Evolutionary conservation across 2,888 invertebrate genomes (phyloP).

Genomic region (Harmothoe impar): DNA sequence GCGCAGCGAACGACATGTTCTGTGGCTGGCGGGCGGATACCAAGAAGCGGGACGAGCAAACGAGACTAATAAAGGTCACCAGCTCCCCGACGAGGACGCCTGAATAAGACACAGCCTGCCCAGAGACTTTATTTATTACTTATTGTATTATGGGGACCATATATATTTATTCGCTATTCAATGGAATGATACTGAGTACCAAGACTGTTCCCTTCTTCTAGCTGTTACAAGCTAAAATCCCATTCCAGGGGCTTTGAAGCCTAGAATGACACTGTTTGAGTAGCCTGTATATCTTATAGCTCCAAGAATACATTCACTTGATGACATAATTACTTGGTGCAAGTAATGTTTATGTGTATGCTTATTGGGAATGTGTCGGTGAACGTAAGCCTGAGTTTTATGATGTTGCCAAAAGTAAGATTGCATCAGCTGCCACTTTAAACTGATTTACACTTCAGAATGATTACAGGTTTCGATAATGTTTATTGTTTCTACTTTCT

Average conservation of each 20-base stretch:
- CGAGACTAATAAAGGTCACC: conserved; percentile 25
- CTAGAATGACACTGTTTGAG: neutral
- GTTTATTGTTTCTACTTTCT: too few relatives aligned
- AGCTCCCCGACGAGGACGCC: conserved; percentile 48
- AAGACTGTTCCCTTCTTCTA: neutral
- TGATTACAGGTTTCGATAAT: too few relatives aligned
- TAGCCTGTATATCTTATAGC: too few relatives aligned
- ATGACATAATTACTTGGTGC: neutral
- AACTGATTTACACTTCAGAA: too few relatives aligned
- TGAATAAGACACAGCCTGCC: neutral
- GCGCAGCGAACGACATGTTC: neutral
- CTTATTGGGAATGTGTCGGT: too few relatives aligned
- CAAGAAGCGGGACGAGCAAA: conserved; percentile 45
- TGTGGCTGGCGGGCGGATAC: conserved; percentile 28
- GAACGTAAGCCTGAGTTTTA: too few relatives aligned
- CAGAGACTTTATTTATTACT: neutral
- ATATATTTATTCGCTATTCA: neutral
- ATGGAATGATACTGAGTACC: neutral
- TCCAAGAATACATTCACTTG: neutral
- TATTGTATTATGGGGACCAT: conserved; percentile 5
- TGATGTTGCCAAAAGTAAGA: too few relatives aligned
- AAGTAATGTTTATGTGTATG: neutral
- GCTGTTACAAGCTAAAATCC: neutral
- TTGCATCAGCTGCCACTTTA: too few relatives aligned
- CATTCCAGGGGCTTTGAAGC: neutral